These are phyloP conservation scores for Stylophora pistillata DNA, from an alignment of 64 coral and sea anemone genomes.

Conservation along the genomic window DNA sequence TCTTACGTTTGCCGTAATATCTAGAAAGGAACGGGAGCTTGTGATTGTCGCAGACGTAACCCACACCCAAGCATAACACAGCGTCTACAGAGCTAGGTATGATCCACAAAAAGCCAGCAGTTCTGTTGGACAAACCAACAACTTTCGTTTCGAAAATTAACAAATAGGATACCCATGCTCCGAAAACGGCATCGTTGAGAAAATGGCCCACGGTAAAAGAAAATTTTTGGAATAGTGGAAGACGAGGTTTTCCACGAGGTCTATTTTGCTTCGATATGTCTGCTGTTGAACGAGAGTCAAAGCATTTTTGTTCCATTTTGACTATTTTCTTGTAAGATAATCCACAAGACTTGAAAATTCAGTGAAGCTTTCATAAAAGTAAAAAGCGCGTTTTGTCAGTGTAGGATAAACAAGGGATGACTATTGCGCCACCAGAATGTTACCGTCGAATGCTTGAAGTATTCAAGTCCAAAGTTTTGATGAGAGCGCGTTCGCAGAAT, in stretches of 20 bases:
- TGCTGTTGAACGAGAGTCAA: neutral
- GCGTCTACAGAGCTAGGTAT: slow-evolving; percentile 33
- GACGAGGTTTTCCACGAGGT: slow-evolving; percentile 5
- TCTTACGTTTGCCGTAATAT: slow-evolving; percentile 48
- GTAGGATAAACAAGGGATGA: neutral
- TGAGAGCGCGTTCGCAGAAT: neutral
- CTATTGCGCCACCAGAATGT: neutral
- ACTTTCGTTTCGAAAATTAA: slow-evolving; percentile 65
- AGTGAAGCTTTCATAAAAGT: neutral
- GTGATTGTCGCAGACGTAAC: slow-evolving; percentile 45
- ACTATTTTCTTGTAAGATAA: neutral
- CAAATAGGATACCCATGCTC: slow-evolving; percentile 55
- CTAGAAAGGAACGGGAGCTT: slow-evolving; percentile 27
- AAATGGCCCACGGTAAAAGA: slow-evolving; percentile 65
- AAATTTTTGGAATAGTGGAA: slow-evolving; percentile 35
- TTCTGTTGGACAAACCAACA: slow-evolving; percentile 49
- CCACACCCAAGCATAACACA: neutral
- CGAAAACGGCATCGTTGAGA: slow-evolving; percentile 22
- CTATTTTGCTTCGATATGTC: neutral
- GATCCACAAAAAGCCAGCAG: slow-evolving; percentile 46
- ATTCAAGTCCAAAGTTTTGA: neutral
- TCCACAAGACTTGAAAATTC: neutral
- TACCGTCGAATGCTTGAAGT: neutral
- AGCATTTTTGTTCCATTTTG: neutral
- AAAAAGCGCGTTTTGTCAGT: neutral